Base-by-base conservation (phyloP, 2,113 vertebrate genomes). In the Scartelaos histophorus region DNA sequence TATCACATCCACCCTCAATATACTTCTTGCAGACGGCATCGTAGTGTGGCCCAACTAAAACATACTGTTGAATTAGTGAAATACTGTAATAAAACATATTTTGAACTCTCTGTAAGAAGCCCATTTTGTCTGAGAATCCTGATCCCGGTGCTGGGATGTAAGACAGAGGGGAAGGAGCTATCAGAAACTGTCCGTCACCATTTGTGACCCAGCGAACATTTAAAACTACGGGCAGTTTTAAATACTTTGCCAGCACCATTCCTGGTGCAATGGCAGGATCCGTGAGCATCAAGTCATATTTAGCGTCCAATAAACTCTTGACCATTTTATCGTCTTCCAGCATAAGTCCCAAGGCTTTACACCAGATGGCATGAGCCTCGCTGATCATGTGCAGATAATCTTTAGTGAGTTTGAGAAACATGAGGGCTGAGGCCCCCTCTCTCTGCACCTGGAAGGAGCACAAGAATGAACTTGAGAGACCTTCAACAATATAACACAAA, bases 81-180 rank as follows among this genome's bases (percentile, higher is more conserved):
- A 90, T 15, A 56, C 78, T 13, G 15, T 89, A 49, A 25, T 87
- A 85, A 0, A 90, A 4, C 0, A 86, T 19, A 72, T 94, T 94
- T 80, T 89, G 83, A 15, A 92, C 54, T 64, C 93, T 88, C 68
- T 94, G 88, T 15, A 77, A 17, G 79, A 94, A 93, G 66, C 15
- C 69, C 92, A 94, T 94, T 67, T 85, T 83, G 69, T 93, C 90
- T 2, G 90, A 90, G 46, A 92, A 53, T 4, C 91, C 89, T 0
- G 92, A 90, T 67, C 92, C 91, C 71, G 85, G 86, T 2, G 86
- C 71, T 13, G 93, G 93, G 47, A 94, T 69, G 5, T 93, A 94
- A 22, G 93, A 94, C 12, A 90, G 64, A 0, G 93, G 93, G 0
- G 92, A 92, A 9, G 93, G 93, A 12, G 92, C 92, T 0, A 91